Conservation (phyloP, 1,140 invertebrate genomes). For the Sarcophaga bullata region DNA sequence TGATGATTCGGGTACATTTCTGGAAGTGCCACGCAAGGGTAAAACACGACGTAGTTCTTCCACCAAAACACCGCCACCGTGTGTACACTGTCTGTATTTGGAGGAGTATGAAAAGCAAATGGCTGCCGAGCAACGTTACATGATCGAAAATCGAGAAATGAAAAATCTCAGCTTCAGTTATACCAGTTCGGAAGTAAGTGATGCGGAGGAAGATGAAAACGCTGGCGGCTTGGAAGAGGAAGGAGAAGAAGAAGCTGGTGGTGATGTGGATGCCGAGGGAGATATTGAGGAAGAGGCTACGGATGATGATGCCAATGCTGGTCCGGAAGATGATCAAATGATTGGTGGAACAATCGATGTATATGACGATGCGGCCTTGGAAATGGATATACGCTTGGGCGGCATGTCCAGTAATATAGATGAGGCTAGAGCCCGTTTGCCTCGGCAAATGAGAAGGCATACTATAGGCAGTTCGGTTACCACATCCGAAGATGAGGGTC, state of each 20-base stretch:
- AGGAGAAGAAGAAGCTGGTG: constrained; percentile 64
- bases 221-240: constrained; percentile 64
- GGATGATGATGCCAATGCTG: constrained; percentile 34
- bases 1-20: constrained; percentile 72
- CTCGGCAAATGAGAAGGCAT: constrained; percentile 59
- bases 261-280: constrained; percentile 38
- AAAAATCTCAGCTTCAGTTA: constrained; percentile 65
- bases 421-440: constrained; percentile 54
- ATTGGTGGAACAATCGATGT: constrained; percentile 41
- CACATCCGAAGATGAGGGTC: constrained; percentile 60
- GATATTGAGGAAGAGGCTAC: constrained; percentile 53
- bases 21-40: constrained; percentile 75
- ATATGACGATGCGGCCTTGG: constrained; percentile 55
- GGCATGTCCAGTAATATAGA: constrained; percentile 53
- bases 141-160: constrained; percentile 63
- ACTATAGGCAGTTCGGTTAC: constrained; percentile 60
- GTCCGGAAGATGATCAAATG: constrained; percentile 2
- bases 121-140: constrained; percentile 63
- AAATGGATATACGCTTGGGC: constrained; percentile 58
- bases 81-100: constrained; percentile 74
- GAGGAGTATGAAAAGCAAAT: constrained; percentile 72
- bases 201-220: constrained; percentile 64
- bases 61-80: constrained; percentile 71
- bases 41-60: constrained; percentile 70
- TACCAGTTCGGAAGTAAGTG: constrained; percentile 68